Evolutionary conservation across 2,113 vertebrate genomes (phyloP).

Genomic region (Syngnathoides biaculeatus): DNA sequence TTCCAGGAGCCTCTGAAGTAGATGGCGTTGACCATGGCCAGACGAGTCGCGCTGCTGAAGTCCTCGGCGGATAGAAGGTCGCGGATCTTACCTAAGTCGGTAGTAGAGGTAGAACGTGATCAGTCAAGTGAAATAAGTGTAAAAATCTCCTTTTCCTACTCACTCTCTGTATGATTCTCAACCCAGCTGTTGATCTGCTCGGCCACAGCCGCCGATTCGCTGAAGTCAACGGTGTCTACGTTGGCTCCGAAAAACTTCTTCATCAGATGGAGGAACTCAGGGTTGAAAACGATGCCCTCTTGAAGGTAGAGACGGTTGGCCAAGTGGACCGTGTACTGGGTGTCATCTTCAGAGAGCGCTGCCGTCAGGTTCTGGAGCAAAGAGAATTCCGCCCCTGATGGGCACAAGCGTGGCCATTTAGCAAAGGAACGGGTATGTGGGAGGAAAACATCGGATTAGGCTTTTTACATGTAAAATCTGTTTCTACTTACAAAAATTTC

Average conservation of each 20-base stretch:
- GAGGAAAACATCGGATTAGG: not conserved
- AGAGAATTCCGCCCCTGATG: constrained; percentile 84
- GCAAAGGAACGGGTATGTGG: not conserved
- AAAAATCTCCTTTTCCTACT: constrained; percentile 50
- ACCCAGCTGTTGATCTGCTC: constrained; percentile 93
- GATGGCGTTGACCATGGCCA: constrained; percentile 88
- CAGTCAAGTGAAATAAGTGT: not conserved
- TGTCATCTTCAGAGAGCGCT: constrained; percentile 73
- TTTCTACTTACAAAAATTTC: too few relatives aligned
- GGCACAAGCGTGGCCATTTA: not conserved
- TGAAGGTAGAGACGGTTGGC: constrained; percentile 92
- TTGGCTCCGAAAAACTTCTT: constrained; percentile 88
- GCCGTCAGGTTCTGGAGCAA: constrained; percentile 85
- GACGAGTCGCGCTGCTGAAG: constrained; percentile 81
- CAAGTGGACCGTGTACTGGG: constrained; percentile 83
- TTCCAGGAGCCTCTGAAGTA: constrained; percentile 99
- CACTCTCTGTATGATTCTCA: constrained; percentile 93
- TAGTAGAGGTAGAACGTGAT: not conserved
- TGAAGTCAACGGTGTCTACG: constrained; percentile 87
- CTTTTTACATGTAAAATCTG: too few relatives aligned
- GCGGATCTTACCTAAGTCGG: constrained; percentile 80
- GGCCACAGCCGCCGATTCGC: constrained; percentile 81
- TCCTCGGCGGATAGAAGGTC: constrained; percentile 87
- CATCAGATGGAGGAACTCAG: constrained; percentile 87
- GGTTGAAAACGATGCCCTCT: constrained; percentile 83